Conservation (phyloP, 2,113 vertebrate genomes). For the Scalopus aquaticus region DNA sequence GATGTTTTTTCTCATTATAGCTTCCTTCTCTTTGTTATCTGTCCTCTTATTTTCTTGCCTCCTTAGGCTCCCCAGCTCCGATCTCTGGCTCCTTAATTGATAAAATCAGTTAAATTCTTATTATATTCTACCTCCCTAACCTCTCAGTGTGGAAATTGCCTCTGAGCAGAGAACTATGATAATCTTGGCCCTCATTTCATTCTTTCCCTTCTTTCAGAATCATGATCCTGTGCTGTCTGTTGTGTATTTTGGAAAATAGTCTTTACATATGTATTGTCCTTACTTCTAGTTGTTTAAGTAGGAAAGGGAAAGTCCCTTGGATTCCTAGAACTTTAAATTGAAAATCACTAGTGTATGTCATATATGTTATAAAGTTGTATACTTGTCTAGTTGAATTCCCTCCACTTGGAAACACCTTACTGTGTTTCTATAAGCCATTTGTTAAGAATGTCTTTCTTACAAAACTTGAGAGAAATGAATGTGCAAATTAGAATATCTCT, state of each 20-base stretch:
- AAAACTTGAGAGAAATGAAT: slow-evolving; percentile 9
- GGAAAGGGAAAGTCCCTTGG: neutral
- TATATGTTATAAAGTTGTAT: neutral
- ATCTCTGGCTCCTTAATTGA: neutral
- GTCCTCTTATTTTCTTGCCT: neutral
- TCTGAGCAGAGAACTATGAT: neutral
- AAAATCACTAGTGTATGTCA: neutral
- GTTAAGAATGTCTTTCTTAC: neutral
- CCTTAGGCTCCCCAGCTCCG: neutral
- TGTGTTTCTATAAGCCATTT: neutral
- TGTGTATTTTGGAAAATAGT: neutral
- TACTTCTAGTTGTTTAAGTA: neutral
- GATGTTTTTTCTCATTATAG: neutral
- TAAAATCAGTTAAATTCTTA: neutral
- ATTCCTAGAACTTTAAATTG: neutral
- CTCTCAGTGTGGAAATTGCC: neutral
- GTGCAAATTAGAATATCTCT: neutral
- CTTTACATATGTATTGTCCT: neutral
- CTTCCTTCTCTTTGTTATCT: neutral
- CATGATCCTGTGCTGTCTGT: neutral
- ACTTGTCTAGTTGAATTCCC: neutral
- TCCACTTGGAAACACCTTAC: neutral
- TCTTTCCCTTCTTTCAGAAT: neutral
- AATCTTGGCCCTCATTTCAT: neutral
- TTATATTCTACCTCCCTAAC: neutral